Conservation (phyloP, 2,888 invertebrate genomes). For the Heteropelma amictum region DNA sequence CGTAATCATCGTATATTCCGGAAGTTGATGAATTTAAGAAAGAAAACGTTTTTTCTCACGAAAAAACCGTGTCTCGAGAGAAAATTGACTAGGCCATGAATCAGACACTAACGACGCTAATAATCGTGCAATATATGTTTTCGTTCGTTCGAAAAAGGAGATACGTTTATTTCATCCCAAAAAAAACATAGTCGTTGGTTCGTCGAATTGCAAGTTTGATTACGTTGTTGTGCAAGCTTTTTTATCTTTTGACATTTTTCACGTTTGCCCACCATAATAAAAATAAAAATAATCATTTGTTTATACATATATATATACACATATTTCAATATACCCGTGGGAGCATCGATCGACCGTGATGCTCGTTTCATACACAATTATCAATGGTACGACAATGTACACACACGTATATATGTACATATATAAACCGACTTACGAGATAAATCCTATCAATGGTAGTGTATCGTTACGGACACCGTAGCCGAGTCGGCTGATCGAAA, state of each 20-base stretch:
- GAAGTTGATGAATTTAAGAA: too few species aligned
- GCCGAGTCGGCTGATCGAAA: constrained; percentile 55
- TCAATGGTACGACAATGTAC: constrained; percentile 32
- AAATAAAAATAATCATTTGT: background rate
- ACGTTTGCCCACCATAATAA: background rate
- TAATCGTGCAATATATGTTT: too few species aligned
- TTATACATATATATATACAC: background rate
- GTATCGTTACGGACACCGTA: constrained; percentile 57
- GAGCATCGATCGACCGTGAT: constrained; percentile 39
- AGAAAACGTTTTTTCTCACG: too few species aligned
- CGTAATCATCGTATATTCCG: too few species aligned
- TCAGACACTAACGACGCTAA: too few species aligned
- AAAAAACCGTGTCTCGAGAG: too few species aligned
- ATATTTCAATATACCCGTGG: constrained; percentile 47
- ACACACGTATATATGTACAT: background rate
- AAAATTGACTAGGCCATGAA: too few species aligned
- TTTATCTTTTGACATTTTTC: background rate
- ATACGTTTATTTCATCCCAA: too few species aligned
- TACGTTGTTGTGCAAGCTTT: too few species aligned
- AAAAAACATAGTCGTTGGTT: too few species aligned
- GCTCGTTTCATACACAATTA: constrained; percentile 1
- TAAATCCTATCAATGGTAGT: constrained; percentile 56
- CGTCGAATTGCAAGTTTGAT: too few species aligned
- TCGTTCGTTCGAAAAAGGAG: too few species aligned
- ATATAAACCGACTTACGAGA: constrained; percentile 45